phyloP scores from a whole-genome alignment of 2,797 vertebrate species.

The Gymnopithys bicolor region DNA sequence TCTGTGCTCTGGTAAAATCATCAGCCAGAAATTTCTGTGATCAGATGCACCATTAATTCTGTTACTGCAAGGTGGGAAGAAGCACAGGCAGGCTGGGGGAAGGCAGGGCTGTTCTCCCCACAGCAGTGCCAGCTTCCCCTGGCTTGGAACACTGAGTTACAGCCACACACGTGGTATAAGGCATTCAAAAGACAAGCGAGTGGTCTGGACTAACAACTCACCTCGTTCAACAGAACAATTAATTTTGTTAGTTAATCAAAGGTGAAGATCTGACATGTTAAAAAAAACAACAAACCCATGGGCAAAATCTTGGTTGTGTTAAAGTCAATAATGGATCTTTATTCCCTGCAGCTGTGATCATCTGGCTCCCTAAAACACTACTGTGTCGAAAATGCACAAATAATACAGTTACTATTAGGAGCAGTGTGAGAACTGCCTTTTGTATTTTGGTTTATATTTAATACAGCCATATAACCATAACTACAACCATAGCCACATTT shows the following conservation, averaged over 20 bases:
- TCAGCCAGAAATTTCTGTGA: not conserved
- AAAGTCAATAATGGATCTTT: not conserved
- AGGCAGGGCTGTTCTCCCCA: not conserved
- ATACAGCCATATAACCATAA: not conserved
- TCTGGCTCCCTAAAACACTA: not conserved
- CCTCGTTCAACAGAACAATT: not conserved
- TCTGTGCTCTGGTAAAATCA: not conserved
- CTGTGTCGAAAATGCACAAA: not conserved
- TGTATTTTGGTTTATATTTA: not conserved
- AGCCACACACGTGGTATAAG: not conserved
- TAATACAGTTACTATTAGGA: not conserved
- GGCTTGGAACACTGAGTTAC: not conserved
- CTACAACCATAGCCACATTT: not conserved
- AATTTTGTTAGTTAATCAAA: not conserved
- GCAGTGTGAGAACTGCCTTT: not conserved
- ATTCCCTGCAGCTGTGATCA: not conserved
- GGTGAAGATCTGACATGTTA: not conserved
- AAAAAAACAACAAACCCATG: not conserved
- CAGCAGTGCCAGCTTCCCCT: not conserved
- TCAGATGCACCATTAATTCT: not conserved
- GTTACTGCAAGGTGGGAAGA: not conserved
- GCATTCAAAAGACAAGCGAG: not conserved
- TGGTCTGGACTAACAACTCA: not conserved
- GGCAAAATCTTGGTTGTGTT: not conserved
- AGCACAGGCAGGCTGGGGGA: not conserved